Conservation (phyloP, 2,888 invertebrate species). For the Amblyjoppa proteus region DNA sequence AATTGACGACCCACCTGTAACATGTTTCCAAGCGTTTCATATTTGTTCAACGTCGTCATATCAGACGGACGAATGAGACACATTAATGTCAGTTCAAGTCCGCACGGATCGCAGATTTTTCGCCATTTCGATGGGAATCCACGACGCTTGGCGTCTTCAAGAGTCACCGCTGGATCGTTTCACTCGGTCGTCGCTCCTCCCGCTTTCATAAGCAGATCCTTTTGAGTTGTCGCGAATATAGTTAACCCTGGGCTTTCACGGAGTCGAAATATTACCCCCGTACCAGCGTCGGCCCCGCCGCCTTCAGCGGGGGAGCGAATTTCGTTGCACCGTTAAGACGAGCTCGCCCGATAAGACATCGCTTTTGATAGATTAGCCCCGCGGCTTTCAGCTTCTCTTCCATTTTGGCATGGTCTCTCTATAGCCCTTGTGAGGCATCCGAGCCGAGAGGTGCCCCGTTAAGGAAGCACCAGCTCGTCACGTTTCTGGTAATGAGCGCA, state of each 20-base stretch:
- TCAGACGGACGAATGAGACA: not conserved
- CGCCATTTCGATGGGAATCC: conserved; percentile 10
- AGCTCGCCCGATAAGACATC: conserved; percentile 56
- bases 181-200: not conserved
- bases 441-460: conserved; percentile 4
- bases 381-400: conserved; percentile 58
- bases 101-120: not conserved
- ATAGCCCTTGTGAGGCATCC: conserved; percentile 37
- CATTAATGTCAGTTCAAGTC: not conserved
- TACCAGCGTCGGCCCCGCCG: not conserved
- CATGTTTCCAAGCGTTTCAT: not conserved
- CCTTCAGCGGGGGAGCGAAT: conserved; percentile 4
- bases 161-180: conserved; percentile 31
- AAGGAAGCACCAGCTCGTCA: conserved; percentile 60
- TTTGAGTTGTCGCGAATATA: conserved; percentile 40
- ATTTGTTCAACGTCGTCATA: not conserved
- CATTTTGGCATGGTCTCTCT: conserved; percentile 37
- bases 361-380: conserved; percentile 64
- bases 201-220: conserved; percentile 11
- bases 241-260: not conserved
- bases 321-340: conserved; percentile 35
- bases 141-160: conserved; percentile 3
- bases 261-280: conserved; percentile 19
- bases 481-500: conserved; percentile 63
- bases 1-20: not conserved